A percentile compares a stretch with the other conserved stretches of the same genome.
These are phyloP conservation scores for Rhynchomys soricoides DNA, from an alignment of 2,113 vertebrate genomes.

Conservation along the genomic window DNA sequence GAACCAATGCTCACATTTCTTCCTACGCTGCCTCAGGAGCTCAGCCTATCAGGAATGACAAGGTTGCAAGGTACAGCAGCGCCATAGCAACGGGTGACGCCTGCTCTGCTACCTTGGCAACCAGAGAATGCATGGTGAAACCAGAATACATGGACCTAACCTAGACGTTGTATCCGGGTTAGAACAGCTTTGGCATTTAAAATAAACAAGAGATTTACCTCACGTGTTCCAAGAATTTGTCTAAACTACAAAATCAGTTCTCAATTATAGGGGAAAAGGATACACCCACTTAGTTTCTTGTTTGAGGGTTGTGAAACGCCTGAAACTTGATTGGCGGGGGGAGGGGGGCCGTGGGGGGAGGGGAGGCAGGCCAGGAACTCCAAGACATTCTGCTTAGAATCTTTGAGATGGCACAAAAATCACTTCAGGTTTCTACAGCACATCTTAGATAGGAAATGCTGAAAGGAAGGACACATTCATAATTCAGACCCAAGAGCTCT, in stretches of 20 bases:
- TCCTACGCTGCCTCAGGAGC: accelerated
- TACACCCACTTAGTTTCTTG: not conserved
- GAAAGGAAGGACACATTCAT: not conserved
- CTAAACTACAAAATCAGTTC: not conserved
- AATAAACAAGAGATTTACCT: not conserved
- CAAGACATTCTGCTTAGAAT: not conserved
- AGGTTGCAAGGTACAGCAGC: accelerated
- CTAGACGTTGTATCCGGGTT: not conserved
- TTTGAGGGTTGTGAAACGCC: not conserved
- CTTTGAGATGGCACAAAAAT: not conserved
- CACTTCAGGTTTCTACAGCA: not conserved
- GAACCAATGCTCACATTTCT: constrained; percentile 66
- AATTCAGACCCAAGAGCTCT: not conserved
- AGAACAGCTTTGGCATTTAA: not conserved
- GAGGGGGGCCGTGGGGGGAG: accelerated
- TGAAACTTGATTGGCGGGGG: not conserved
- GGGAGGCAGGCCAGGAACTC: not conserved
- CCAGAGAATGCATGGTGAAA: not conserved
- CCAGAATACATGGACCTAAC: not conserved
- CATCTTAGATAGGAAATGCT: not conserved
- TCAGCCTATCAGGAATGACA: constrained; percentile 62
- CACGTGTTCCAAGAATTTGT: not conserved
- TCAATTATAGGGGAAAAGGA: not conserved
- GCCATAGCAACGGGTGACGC: constrained; percentile 50
- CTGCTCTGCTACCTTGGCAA: constrained; percentile 29